Conservation (phyloP, 2,888 invertebrate species). For the Microctonus hyperodae region DNA sequence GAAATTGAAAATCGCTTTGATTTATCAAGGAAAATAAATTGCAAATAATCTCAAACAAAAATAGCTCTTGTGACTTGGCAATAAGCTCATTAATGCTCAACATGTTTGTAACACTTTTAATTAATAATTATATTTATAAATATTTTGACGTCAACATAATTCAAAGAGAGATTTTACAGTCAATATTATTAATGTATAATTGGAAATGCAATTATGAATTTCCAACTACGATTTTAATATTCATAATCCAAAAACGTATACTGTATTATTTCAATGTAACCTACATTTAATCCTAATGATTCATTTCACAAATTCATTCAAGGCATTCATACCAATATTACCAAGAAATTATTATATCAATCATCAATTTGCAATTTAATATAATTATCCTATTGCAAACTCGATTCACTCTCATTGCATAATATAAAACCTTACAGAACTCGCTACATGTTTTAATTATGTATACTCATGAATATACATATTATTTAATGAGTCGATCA, state of each 20-base stretch:
- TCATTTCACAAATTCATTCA: background rate
- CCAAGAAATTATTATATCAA: background rate
- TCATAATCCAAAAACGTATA: background rate
- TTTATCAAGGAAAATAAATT: too few relatives aligned
- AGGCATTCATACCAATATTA: background rate
- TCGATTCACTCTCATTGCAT: background rate
- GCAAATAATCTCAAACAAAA: too few relatives aligned
- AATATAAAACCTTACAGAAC: background rate
- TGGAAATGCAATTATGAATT: background rate
- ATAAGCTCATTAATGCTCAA: too few relatives aligned
- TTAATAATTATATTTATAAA: too few relatives aligned
- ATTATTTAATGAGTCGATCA: background rate
- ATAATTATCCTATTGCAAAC: background rate
- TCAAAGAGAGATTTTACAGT: background rate
- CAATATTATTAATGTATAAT: background rate
- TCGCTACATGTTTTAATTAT: too few relatives aligned
- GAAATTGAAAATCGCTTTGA: too few relatives aligned
- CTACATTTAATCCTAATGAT: too few relatives aligned
- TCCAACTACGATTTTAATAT: background rate
- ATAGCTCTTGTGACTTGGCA: too few relatives aligned
- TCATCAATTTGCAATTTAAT: background rate
- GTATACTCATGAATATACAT: background rate
- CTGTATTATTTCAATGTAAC: background rate
- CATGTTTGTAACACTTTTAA: too few relatives aligned
- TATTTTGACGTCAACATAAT: background rate